Evolutionary conservation across 64 coral and sea anemone species (phyloP), one percentile per base, ranked within the genome.

Genomic region (Porites australiensis): DNA sequence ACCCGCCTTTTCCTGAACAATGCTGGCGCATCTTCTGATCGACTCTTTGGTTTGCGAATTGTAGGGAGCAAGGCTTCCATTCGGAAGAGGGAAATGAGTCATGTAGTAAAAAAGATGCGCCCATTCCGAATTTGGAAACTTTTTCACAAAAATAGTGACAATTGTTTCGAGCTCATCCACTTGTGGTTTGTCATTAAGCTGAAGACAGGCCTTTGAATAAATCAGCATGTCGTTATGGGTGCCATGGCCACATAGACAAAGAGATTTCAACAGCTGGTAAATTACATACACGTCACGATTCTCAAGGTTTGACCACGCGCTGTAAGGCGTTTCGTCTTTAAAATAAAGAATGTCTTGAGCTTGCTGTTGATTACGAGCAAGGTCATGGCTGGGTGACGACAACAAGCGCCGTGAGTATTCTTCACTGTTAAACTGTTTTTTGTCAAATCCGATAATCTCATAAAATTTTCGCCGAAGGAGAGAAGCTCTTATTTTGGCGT

Each of bases 81-180:
- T 90, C 47, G 87, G 87, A 58, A 90, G 48, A 0, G 92, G 92
- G 8, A 94, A 94, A 52, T 94, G 92, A 7, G 89, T 59, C 92
- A 94, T 94, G 18, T 94, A 94, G 46, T 89, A 84, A 9, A 94
- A 94, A 27, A 94, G 58, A 43, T 94, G 71, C 10, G 77, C 87
- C 93, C 93, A 94, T 47, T 77, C 79, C 0, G 93, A 94, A 27
- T 70, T 37, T 0, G 55, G 87, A 59, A 58, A 22, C 4, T 58
- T 84, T 20, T 64, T 62, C 8, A 44, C 37, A 79, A 87, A 94
- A 5, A 8, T 65, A 21, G 7, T 52, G 4, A 94, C 19, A n/a
- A 89, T 44, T 0, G 44, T 14, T 0, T 77, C 45, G 3, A 94
- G 53, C 1, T 90, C 86, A 11, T 90, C 79, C 11, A 94, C 20